Evolutionary conservation across 2,888 invertebrate species (phyloP).

Genomic region (Netelia fuscicornis): DNA sequence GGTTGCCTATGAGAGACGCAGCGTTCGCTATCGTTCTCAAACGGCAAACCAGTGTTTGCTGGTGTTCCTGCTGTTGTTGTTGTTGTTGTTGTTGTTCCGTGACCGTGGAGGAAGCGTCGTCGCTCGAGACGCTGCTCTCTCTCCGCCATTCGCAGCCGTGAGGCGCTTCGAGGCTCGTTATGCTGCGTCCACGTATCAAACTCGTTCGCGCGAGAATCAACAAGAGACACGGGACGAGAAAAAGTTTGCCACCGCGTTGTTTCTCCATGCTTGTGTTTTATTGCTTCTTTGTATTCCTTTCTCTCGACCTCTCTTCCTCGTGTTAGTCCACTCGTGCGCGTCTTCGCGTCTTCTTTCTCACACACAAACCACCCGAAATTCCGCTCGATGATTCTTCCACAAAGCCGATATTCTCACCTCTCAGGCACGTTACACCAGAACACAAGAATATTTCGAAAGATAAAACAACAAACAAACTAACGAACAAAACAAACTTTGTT

Average conservation of each 20-base stretch:
- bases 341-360: not conserved
- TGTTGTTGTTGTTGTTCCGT: slow-evolving; percentile 74
- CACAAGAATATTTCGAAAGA: not conserved
- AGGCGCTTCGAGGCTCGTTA: slow-evolving; percentile 86
- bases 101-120: slow-evolving; percentile 70
- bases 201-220: slow-evolving; percentile 70
- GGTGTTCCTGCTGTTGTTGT: slow-evolving; percentile 29
- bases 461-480: not conserved
- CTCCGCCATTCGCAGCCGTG: slow-evolving; percentile 90
- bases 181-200: slow-evolving; percentile 77
- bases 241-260: slow-evolving; percentile 38
- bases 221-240: slow-evolving; percentile 64
- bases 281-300: slow-evolving; percentile 13
- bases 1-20: slow-evolving; percentile 89
- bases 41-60: slow-evolving; percentile 88
- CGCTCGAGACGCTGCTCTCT: slow-evolving; percentile 86
- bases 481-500: slow-evolving; percentile 42
- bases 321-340: not conserved
- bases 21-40: slow-evolving; percentile 90
- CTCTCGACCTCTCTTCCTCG: slow-evolving; percentile 29
- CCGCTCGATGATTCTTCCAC: not conserved
- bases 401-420: too few species aligned
- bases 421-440: not conserved
- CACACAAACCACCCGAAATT: not conserved
- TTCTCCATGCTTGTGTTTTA: slow-evolving; percentile 55